These are phyloP conservation scores for Aphelinus atriplicis DNA, from an alignment of 1,140 invertebrate genomes.

Conservation along the genomic window DNA sequence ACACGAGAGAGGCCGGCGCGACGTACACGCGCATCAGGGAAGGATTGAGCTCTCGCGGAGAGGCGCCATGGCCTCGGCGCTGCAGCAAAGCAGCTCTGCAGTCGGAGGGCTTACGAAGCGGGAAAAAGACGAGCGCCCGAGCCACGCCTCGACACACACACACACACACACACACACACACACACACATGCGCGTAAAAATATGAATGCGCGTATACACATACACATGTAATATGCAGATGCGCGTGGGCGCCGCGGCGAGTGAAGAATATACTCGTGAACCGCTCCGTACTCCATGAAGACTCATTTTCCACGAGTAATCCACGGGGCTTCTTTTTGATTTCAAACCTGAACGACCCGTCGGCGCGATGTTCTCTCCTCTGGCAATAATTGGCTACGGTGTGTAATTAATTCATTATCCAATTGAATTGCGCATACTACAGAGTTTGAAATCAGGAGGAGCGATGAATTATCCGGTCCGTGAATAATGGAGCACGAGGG, in stretches of 20 bases:
- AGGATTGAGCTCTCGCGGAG: background rate
- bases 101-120: background rate
- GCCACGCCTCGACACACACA: constrained; percentile 53
- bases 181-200: background rate
- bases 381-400: no score
- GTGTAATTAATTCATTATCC: no score
- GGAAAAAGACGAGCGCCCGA: background rate
- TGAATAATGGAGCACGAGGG: no score
- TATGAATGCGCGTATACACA: background rate
- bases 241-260: background rate
- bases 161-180: constrained; percentile 48
- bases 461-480: no score
- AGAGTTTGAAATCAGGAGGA: no score
- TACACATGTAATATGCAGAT: background rate
- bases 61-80: background rate
- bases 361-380: no score
- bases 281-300: background rate
- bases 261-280: background rate
- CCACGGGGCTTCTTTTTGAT: no score
- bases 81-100: no score
- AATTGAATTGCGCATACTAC: no score
- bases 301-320: no score
- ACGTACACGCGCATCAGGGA: no score
- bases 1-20: background rate
- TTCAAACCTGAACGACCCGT: no score